Evolutionary conservation across 2,797 vertebrate species (phyloP), one percentile per base, ranked within the genome.

Genomic region (Hephaestus fuliginosus): DNA sequence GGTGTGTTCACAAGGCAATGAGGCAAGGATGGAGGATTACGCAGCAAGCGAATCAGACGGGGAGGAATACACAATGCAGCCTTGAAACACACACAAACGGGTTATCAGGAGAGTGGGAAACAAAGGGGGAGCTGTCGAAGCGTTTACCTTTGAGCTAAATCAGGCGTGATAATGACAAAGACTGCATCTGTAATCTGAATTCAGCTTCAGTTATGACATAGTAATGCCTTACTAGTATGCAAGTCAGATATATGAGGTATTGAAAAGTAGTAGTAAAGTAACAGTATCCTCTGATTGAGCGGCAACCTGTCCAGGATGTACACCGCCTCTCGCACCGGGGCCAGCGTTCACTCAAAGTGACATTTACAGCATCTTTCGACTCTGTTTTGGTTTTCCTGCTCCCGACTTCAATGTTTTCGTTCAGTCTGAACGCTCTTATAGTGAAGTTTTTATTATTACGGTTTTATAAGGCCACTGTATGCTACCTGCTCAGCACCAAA

Each of bases 11-110:
- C 30, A 51, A 78, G 30, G 60, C 84, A 74, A 79, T 80, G 66
- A 81, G 83, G 78, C 65, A 67, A 74, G 72, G 61, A 72, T 57
- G 39, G 70, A 69, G 83, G 70, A 77, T 83, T 78, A 82, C 57
- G 46, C 56, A 65, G 71, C 41, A 49, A 74, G 76, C 55, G 72
- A 70, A 78, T 78, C 57, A 60, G 60, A 82, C 75, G 43, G 75
- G 70, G 58, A 62, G 55, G 73, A 86, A 88, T 81, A 74, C 51
- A 82, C 74, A 67, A 69, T 36, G 22, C n/a, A 66, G 67, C 74
- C 61, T 63, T 52, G 57, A 84, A 79, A 77, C 17, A 66, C 46
- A 66, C 36, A 43, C 57, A 66, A 11, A 4, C 9, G 9, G 41
- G 67, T 84, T 69, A 75, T 77, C 70, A 53, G 52, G 20, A 51